Percentiles rank a stretch among this genome's conserved stretches.
Conservation (phyloP, 2,113 vertebrate species). For the Alces alces region DNA sequence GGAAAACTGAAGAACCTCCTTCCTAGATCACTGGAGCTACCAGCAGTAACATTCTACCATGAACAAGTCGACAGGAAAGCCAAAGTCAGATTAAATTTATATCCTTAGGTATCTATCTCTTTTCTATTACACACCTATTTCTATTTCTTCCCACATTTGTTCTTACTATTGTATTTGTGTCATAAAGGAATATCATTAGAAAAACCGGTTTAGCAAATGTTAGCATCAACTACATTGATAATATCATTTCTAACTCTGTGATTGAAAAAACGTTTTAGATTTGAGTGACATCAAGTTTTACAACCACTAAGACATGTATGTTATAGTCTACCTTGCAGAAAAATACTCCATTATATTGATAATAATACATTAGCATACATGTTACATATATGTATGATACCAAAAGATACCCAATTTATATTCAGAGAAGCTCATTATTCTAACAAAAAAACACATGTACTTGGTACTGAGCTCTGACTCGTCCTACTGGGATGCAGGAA, state of each 20-base stretch:
- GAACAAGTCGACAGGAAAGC: neutral
- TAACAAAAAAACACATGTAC: neutral
- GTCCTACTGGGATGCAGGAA: neutral
- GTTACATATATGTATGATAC: neutral
- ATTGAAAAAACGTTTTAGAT: conserved; percentile 6
- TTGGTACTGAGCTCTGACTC: neutral
- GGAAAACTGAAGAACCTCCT: neutral
- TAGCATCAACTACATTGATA: neutral
- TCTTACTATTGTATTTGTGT: neutral
- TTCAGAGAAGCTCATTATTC: neutral
- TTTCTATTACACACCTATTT: neutral
- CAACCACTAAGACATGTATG: neutral
- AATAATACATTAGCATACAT: neutral
- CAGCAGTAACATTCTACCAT: neutral
- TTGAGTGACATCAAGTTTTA: conserved; percentile 4
- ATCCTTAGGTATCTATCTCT: neutral
- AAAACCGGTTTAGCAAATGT: neutral
- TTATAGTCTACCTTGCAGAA: neutral
- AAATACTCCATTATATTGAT: neutral
- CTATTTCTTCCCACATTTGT: neutral
- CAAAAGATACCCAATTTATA: neutral
- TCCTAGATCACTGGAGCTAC: neutral
- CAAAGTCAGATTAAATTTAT: neutral
- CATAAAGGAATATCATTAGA: neutral
- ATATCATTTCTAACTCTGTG: neutral